These are phyloP conservation scores for Poeciliopsis paucimaculata DNA, from an alignment of 2,797 vertebrate genomes.

Conservation along the genomic window DNA sequence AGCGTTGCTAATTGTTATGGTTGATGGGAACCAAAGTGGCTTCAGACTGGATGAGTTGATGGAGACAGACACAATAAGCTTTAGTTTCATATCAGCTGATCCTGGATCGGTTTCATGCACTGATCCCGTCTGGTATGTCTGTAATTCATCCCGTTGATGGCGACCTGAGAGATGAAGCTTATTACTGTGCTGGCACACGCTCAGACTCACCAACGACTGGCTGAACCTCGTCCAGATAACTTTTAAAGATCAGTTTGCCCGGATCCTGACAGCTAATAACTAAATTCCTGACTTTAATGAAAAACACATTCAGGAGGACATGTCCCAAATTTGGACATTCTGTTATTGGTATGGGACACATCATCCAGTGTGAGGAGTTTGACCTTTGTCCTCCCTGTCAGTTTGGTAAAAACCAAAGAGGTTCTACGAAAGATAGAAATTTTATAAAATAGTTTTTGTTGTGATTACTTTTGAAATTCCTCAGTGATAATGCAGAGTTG, in stretches of 20 bases:
- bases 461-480: neutral
- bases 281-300: conserved; percentile 36
- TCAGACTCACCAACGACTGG: neutral
- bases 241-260: conserved; percentile 35
- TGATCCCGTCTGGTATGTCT: conserved; percentile 80
- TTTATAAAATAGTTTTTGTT: neutral
- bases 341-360: conserved; percentile 17
- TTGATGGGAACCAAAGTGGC: conserved; percentile 2
- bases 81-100: conserved; percentile 58
- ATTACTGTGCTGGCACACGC: conserved; percentile 41
- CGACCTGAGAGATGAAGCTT: conserved; percentile 46
- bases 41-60: conserved; percentile 36
- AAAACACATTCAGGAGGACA: conserved; percentile 7
- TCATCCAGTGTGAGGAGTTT: neutral
- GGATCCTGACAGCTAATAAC: conserved; percentile 35
- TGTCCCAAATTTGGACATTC: neutral
- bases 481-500: neutral
- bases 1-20: neutral
- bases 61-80: conserved; percentile 37
- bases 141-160: conserved; percentile 72
- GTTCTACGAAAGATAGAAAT: neutral
- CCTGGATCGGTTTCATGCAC: conserved; percentile 54
- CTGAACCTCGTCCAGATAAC: neutral
- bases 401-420: neutral
- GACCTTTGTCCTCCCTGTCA: conserved; percentile 9